Conservation (phyloP, 2,888 invertebrate genomes). For the Herminia tarsipennalis region DNA sequence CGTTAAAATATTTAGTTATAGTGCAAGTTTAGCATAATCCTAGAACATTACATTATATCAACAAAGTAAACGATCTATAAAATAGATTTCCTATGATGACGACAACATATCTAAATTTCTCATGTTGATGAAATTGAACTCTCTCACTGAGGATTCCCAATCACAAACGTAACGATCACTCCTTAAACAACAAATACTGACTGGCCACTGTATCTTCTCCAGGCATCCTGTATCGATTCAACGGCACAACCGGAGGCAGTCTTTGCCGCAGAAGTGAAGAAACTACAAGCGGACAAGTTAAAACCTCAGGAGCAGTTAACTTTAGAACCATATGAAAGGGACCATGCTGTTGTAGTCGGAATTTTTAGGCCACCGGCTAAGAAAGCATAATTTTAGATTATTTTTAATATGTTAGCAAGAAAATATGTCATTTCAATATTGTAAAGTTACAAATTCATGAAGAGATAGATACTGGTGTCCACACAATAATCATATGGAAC, state of each 20-base stretch:
- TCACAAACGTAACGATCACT: neutral
- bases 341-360: constrained; percentile 99
- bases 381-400: constrained; percentile 62
- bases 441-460: too few relatives aligned
- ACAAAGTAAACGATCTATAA: neutral
- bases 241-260: constrained; percentile 99
- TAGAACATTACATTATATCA: too few relatives aligned
- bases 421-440: too few relatives aligned
- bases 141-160: constrained; percentile 73
- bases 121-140: constrained; percentile 81
- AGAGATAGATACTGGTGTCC: too few relatives aligned
- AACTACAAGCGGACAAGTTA: constrained; percentile 96
- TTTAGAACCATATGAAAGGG: constrained; percentile 98
- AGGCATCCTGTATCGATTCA: constrained; percentile 99
- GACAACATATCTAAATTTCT: constrained; percentile 72
- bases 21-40: too few relatives aligned
- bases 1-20: too few relatives aligned
- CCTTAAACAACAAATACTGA: too few relatives aligned
- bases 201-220: constrained; percentile 17
- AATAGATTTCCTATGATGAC: constrained; percentile 62
- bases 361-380: constrained; percentile 93
- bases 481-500: too few relatives aligned
- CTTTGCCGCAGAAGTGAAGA: constrained; percentile 98
- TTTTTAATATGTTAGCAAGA: too few relatives aligned
- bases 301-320: constrained; percentile 99